Conservation (phyloP, 2,113 vertebrate species). For the Syngnathoides biaculeatus region DNA sequence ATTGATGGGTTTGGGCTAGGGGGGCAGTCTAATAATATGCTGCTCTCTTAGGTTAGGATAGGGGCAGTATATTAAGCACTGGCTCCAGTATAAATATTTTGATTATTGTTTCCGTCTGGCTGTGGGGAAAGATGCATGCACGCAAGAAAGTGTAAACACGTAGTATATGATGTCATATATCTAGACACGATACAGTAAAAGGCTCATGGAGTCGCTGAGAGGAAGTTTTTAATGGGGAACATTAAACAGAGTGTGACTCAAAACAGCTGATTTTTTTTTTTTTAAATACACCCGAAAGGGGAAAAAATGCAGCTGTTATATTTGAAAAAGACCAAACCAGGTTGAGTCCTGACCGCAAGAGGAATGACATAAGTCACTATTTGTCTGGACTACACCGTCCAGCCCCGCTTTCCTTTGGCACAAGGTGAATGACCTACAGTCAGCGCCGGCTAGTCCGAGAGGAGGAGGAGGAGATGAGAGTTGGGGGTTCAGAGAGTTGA, state of each 20-base stretch:
- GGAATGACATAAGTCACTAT: slow-evolving; percentile 13
- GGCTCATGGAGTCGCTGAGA: background rate
- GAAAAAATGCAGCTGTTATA: background rate
- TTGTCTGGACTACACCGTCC: slow-evolving; percentile 26
- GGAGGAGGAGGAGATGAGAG: slow-evolving; percentile 11
- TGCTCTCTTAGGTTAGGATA: background rate
- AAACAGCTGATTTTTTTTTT: background rate
- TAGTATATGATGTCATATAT: background rate
- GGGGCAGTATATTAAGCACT: background rate
- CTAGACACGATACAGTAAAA: background rate
- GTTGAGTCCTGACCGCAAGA: background rate
- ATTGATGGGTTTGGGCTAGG: background rate
- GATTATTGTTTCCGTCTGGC: background rate
- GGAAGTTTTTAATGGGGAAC: slow-evolving; percentile 7
- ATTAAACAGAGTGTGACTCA: background rate
- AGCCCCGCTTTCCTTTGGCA: slow-evolving; percentile 61
- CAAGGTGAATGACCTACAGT: slow-evolving; percentile 71
- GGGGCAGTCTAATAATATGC: background rate
- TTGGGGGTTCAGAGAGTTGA: slow-evolving; percentile 23
- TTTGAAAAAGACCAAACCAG: slow-evolving; percentile 16
- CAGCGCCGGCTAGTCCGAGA: slow-evolving; percentile 4
- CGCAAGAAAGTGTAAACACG: background rate
- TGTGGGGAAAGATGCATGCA: background rate
- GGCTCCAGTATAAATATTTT: background rate
- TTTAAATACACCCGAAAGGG: background rate